phyloP scores from a whole-genome alignment of 2,113 vertebrate species.

The Acrocephalus arundinaceus region DNA sequence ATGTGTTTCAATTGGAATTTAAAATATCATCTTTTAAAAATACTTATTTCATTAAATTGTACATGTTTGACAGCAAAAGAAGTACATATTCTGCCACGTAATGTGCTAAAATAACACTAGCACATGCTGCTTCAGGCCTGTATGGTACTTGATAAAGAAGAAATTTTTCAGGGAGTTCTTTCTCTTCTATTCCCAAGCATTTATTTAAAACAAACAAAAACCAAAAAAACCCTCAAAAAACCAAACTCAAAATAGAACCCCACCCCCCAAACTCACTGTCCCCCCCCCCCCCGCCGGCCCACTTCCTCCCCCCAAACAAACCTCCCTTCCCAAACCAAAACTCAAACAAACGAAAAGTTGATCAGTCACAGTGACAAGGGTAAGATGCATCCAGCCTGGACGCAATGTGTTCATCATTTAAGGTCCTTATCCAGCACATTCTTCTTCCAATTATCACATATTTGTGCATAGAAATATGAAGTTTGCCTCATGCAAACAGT shows the following conservation, averaged over 20 bases:
- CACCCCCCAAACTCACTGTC: neutral
- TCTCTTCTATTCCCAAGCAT: neutral
- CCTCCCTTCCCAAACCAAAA: neutral
- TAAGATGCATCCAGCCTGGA: neutral
- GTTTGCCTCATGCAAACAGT: neutral
- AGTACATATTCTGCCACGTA: neutral
- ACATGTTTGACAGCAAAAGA: neutral
- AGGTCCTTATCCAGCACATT: neutral
- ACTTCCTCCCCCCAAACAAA: fast-evolving
- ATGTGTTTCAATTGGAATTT: neutral
- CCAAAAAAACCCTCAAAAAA: neutral
- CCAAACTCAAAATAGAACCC: neutral
- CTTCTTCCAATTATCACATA: neutral
- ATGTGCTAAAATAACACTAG: neutral
- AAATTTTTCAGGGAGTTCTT: neutral
- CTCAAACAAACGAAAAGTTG: neutral
- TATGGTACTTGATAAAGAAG: neutral
- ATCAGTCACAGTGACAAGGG: neutral
- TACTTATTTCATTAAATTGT: neutral
- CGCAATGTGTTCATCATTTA: neutral
- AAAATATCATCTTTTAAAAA: neutral
- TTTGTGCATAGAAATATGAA: neutral
- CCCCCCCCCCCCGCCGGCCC: too few relatives aligned
- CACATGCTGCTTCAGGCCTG: neutral
- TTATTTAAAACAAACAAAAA: neutral